Conservation (phyloP, 2,113 vertebrate genomes). For the Crotalus viridis region DNA sequence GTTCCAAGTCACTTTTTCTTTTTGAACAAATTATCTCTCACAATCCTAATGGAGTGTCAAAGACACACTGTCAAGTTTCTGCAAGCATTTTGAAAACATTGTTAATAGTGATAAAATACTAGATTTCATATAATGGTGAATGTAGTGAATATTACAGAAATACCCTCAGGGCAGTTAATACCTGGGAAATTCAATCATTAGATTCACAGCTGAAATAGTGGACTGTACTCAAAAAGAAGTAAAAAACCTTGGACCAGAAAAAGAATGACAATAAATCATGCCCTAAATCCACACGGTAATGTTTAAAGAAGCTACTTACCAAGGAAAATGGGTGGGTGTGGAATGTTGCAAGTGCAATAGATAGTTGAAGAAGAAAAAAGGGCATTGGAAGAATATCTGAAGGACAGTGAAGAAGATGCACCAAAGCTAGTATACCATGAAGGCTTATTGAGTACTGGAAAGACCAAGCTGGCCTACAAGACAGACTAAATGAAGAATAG, state of each 20-base stretch:
- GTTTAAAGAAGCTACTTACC: not conserved
- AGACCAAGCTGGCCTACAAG: not conserved
- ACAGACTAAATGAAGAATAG: not conserved
- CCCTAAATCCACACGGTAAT: not conserved
- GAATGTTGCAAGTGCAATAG: not conserved
- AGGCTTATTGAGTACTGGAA: not conserved
- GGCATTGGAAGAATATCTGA: not conserved
- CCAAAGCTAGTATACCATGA: not conserved
- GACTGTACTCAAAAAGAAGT: not conserved
- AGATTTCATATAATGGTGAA: not conserved
- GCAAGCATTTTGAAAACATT: not conserved
- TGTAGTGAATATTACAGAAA: not conserved
- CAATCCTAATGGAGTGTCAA: not conserved
- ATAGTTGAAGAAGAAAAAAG: not conserved
- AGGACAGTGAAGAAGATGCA: not conserved
- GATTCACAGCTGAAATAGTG: not conserved
- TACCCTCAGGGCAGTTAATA: not conserved
- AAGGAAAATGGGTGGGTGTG: not conserved
- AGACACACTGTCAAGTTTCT: not conserved
- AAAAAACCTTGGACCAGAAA: not conserved
- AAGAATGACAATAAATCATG: not conserved
- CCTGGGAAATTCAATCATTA: not conserved
- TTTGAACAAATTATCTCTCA: not conserved
- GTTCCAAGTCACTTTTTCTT: not conserved
- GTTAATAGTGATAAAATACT: not conserved